These are phyloP conservation scores for Delichon dasypus DNA, from an alignment of 2,797 vertebrate genomes.

Conservation along the genomic window DNA sequence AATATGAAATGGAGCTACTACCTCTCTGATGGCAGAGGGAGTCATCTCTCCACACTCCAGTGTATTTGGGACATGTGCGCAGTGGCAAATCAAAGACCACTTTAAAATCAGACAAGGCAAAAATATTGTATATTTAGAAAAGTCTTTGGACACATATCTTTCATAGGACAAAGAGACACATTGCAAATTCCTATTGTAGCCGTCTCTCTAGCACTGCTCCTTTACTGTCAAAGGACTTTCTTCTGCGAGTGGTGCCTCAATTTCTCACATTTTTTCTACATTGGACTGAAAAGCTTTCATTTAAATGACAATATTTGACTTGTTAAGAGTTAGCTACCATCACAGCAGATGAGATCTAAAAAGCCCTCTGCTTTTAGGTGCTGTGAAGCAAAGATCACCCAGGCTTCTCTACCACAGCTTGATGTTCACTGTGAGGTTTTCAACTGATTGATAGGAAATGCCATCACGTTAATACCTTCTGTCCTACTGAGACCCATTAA, in stretches of 20 bases:
- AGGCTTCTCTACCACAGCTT: background rate
- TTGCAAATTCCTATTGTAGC: background rate
- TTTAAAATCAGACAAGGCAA: background rate
- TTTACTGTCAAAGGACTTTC: background rate
- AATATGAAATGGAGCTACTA: background rate
- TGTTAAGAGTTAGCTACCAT: background rate
- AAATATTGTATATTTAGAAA: background rate
- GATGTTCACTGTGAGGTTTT: background rate
- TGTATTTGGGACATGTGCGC: fast-evolving
- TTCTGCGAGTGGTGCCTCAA: background rate
- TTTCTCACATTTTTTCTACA: background rate
- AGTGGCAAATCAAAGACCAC: background rate
- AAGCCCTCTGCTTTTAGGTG: background rate
- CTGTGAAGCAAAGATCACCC: background rate
- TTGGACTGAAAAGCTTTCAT: background rate
- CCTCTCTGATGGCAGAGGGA: background rate
- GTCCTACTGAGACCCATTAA: background rate
- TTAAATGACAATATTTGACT: background rate
- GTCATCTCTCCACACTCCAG: fast-evolving
- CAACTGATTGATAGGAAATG: background rate
- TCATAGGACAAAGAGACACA: fast-evolving
- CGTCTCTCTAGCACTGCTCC: background rate
- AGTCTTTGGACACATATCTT: fast-evolving
- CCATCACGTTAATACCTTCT: background rate
- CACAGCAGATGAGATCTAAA: background rate